Base-by-base conservation (phyloP, 1,140 invertebrate species). In the Stenopsyche tienmushanensis region DNA sequence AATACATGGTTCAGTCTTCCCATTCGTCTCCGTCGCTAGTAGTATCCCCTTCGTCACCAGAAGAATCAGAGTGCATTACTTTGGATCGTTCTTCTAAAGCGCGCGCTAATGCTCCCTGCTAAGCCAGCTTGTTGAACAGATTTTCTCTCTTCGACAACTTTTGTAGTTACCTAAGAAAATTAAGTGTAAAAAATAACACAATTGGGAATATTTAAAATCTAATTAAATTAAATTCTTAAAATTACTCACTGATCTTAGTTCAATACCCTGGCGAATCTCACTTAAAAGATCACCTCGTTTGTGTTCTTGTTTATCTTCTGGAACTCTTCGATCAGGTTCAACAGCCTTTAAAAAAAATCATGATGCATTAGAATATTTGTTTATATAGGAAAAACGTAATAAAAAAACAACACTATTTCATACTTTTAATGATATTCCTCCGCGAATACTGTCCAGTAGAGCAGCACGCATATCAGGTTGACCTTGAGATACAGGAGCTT, bases 381-480 rank as follows among this genome's bases (percentile, higher is more conserved):
- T n/a, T n/a, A n/a, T n/a, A n/a, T n/a, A n/a, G n/a, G n/a, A n/a
- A n/a, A n/a, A n/a, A n/a, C n/a, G n/a, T n/a, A n/a, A n/a, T n/a
- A n/a, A n/a, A n/a, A n/a, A n/a, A n/a, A n/a, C n/a, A n/a, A n/a
- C n/a, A n/a, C n/a, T n/a, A n/a, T n/a, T n/a, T n/a, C 59, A 73
- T 71, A 88, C 87, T 80, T 84, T 88, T 1, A 90, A 74, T 9
- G 73, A 75, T 57, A 73, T 75, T 24, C 90, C 91, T 72, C 79
- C 85, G 69, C 89, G 80, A 71, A 95, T 94, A 60, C 87, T 86
- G 57, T 91, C 87, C 85, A 95, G 85, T 2, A 96, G 83, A 34
- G 86, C 86, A 49, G 84, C 83, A 9, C 85, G 80, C 2, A 82
- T 72, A 76, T 90, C 88, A 1, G 71, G 50, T 42, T 68, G 68